A percentile compares a stretch with the other conserved stretches of the same genome.
Conservation (phyloP, 37 sponge, comb jelly and placozoan genomes). For the Haliclona indistincta region DNA sequence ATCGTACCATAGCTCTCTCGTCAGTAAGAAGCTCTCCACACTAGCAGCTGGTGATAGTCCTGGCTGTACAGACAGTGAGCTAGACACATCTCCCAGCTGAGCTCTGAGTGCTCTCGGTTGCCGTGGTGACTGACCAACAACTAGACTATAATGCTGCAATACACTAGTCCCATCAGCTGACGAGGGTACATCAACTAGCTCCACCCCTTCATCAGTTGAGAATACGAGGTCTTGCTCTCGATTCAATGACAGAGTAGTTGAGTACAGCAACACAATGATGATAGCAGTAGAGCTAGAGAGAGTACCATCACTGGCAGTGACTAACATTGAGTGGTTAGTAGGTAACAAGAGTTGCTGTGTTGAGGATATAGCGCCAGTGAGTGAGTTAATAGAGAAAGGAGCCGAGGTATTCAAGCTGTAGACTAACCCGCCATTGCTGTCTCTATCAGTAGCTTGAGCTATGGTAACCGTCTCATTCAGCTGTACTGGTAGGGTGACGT, state of each 20-base stretch:
- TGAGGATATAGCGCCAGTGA: slow-evolving; percentile 22
- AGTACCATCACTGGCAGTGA: slow-evolving; percentile 34
- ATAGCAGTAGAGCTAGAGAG: slow-evolving; percentile 11
- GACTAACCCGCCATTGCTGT: slow-evolving; percentile 26
- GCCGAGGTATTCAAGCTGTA: slow-evolving; percentile 24
- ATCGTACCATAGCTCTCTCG: slow-evolving; percentile 46
- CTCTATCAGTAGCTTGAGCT: slow-evolving; percentile 53
- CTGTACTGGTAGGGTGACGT: slow-evolving; percentile 17
- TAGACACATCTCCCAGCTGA: slow-evolving; percentile 17
- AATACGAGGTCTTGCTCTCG: slow-evolving; percentile 18
- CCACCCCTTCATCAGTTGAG: slow-evolving; percentile 17
- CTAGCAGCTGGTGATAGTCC: neutral
- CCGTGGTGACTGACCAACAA: slow-evolving; percentile 7
- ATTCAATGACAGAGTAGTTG: slow-evolving; percentile 34
- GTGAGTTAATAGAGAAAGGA: slow-evolving; percentile 30
- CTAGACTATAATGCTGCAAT: slow-evolving; percentile 46
- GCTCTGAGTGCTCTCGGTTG: slow-evolving; percentile 24
- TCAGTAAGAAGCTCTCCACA: slow-evolving; percentile 40
- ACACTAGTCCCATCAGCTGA: slow-evolving; percentile 5
- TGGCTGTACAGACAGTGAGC: neutral
- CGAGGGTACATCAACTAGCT: slow-evolving; percentile 6
- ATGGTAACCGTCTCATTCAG: slow-evolving; percentile 17
- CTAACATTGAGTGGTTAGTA: slow-evolving; percentile 10
- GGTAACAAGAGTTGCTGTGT: neutral
- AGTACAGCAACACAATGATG: slow-evolving; percentile 15